Conservation (phyloP, 2,113 vertebrate genomes). For the Zosterops pallidus region DNA sequence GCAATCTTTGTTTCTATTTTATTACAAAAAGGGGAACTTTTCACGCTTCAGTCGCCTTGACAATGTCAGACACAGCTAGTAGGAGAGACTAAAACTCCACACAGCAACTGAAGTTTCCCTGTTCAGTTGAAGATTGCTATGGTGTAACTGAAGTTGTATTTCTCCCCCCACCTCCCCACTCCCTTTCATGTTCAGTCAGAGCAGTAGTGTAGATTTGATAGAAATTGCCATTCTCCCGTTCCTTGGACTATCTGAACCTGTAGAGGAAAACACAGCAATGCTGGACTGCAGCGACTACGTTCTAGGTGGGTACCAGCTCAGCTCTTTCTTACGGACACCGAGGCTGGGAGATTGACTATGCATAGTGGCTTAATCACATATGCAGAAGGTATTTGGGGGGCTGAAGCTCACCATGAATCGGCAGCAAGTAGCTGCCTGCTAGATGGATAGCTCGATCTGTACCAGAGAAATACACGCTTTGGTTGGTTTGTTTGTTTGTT, state of each 20-base stretch:
- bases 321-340: conserved; percentile 73
- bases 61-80: conserved; percentile 86
- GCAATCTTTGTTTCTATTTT: conserved; percentile 99
- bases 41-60: conserved; percentile 93
- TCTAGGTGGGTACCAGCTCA: conserved; percentile 81
- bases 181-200: conserved; percentile 60
- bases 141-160: conserved; percentile 78
- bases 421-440: conserved; percentile 46
- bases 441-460: background rate
- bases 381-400: conserved; percentile 64
- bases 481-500: background rate
- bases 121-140: conserved; percentile 80
- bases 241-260: conserved; percentile 71
- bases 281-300: conserved; percentile 83
- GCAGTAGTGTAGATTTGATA: conserved; percentile 72
- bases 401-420: conserved; percentile 26
- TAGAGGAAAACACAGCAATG: conserved; percentile 78
- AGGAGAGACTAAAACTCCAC: conserved; percentile 82
- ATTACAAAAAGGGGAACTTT: conserved; percentile 95
- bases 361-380: conserved; percentile 71
- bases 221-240: conserved; percentile 67
- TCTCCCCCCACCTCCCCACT: conserved; percentile 67
- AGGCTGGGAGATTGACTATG: conserved; percentile 72
- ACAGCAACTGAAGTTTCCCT: conserved; percentile 82
- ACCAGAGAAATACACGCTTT: background rate